Base-by-base conservation (phyloP, 2,113 vertebrate species). In the Columbina picui region DNA sequence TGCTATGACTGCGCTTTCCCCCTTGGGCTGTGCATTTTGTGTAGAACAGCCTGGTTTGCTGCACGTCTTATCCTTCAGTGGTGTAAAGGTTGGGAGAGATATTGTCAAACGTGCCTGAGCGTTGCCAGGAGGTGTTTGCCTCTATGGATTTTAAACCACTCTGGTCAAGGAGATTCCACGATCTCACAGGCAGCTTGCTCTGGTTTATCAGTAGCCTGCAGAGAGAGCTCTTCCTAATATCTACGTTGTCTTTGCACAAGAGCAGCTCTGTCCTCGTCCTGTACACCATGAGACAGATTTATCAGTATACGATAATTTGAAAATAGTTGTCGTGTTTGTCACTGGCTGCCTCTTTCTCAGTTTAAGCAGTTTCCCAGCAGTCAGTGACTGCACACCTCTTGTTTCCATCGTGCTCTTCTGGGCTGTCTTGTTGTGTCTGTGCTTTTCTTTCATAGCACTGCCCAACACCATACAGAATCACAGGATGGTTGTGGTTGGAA, bases 381-480 rank as follows among this genome's bases (percentile, higher is more conserved):
- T 43, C 0, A 0, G 26, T 20, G 4, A 2, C 25, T 43, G 8
- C 8, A 6, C 0, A 1, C 21, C 23, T 57, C 17, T 26, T 69
- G 15, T 27, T 88, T 63, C 25, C 32, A 4, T 71, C 0, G 1
- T 34, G 38, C 32, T 74, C 11, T 76, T 63, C 71, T 64, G 38
- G 43, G 6, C 32, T 64, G 11, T 29, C 32, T 53, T 75, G 45
- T 52, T 92, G 74, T 57, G 4, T 50, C 67, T 29, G 0, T 23
- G 13, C n/a, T 89, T 90, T 70, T 57, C 36, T 67, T 71, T 27
- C 63, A 7, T 15, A 50, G 8, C 20, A 23, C 5, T 50, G 32
- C 38, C 27, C 43, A 63, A 14, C 8, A 10, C 12, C 20, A 2
- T 80, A 7, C 43, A 19, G 43, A 43, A 9, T 45, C 43, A 45